Percentiles rank a stretch among this genome's conserved stretches.
Evolutionary conservation across 2,797 vertebrate genomes (phyloP).

Genomic region (Taenioides sp.): DNA sequence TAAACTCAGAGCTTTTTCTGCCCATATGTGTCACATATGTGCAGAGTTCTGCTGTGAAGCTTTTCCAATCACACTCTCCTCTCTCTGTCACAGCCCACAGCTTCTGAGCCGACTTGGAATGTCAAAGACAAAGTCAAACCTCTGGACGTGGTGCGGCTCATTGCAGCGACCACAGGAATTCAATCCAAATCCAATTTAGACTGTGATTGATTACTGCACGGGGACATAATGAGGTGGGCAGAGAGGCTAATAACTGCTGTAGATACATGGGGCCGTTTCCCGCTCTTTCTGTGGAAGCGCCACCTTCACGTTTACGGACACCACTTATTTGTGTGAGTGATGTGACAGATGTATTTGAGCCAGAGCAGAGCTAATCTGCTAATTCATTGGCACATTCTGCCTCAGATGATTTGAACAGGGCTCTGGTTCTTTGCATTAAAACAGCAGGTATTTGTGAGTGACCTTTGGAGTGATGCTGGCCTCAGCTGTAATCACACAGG

Average conservation of each 20-base stretch:
- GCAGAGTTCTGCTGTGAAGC: conserved; percentile 16
- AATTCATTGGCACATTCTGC: conserved; percentile 34
- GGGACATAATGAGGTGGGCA: conserved; percentile 65
- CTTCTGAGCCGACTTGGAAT: conserved; percentile 48
- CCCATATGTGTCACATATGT: conserved; percentile 17
- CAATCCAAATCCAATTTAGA: conserved; percentile 72
- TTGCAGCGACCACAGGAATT: conserved; percentile 49
- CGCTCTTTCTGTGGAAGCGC: conserved; percentile 45
- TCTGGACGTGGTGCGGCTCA: conserved; percentile 45
- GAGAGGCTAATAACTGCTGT: conserved; percentile 69
- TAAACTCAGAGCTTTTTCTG: conserved; percentile 20
- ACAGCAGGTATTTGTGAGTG: conserved; percentile 33
- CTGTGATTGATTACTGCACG: conserved; percentile 69
- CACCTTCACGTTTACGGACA: conserved; percentile 40
- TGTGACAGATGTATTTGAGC: conserved; percentile 22
- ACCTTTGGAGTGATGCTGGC: conserved; percentile 43
- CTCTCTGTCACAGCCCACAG: conserved; percentile 22
- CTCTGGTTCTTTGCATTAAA: neutral
- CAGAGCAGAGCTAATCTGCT: conserved; percentile 43
- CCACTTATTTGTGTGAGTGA: conserved; percentile 20
- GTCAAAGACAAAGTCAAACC: conserved; percentile 66
- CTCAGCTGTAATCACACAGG: conserved; percentile 36
- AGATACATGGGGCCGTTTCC: conserved; percentile 66
- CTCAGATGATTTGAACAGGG: conserved; percentile 28
- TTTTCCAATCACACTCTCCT: conserved; percentile 16